Evolutionary conservation across 1,140 invertebrate genomes (phyloP).

Genomic region (Pogonomyrmex barbatus): DNA sequence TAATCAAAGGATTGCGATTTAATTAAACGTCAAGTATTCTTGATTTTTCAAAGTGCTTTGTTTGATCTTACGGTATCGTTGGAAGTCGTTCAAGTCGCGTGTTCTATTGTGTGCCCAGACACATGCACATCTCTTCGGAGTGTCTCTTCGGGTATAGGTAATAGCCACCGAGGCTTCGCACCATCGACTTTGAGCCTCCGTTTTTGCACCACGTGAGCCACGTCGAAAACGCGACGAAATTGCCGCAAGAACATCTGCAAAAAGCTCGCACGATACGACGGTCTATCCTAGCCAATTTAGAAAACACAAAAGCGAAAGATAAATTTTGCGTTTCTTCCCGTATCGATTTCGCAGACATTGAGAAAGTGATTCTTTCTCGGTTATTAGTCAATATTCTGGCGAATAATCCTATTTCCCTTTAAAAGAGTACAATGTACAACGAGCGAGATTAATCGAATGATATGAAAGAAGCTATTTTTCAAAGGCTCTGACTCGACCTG

Average conservation of each 20-base stretch:
- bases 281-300: not conserved
- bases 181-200: conserved; percentile 46
- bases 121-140: conserved; percentile 20
- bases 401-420: not conserved
- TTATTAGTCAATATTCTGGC: conserved; percentile 8
- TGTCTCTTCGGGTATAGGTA: conserved; percentile 27
- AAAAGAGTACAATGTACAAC: not conserved
- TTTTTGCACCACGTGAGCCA: conserved; percentile 17
- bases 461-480: conserved; percentile 25
- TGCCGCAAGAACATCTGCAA: conserved; percentile 7
- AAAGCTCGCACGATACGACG: not conserved
- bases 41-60: not conserved
- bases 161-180: conserved; percentile 29
- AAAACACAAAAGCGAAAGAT: conserved; percentile 13
- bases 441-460: conserved; percentile 43
- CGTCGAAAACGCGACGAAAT: not conserved
- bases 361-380: not conserved
- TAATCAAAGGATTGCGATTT: not conserved
- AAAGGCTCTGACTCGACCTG: not conserved
- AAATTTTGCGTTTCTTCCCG: not conserved
- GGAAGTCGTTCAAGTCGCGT: not conserved
- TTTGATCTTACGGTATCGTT: conserved; percentile 14
- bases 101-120: conserved; percentile 28
- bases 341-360: not conserved
- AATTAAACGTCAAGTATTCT: not conserved